These are phyloP conservation scores for Riparia riparia DNA, from an alignment of 2,113 vertebrate species.

Conservation along the genomic window DNA sequence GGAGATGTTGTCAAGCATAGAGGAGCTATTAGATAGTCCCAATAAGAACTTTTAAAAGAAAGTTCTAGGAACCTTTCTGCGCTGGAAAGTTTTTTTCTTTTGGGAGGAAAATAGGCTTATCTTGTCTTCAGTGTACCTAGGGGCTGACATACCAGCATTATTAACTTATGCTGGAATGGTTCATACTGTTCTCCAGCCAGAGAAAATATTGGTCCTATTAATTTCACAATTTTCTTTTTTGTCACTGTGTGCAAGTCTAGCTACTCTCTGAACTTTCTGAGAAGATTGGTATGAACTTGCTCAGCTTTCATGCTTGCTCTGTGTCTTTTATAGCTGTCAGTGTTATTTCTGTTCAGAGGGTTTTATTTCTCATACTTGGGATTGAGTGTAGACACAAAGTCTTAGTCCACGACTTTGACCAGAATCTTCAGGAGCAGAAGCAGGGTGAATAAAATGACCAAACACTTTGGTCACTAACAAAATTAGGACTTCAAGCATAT, in stretches of 20 bases:
- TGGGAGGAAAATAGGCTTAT: fast-evolving
- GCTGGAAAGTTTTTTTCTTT: neutral
- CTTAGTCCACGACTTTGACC: neutral
- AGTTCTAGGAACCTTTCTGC: neutral
- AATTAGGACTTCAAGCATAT: neutral
- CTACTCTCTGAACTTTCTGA: neutral
- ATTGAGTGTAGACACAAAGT: neutral
- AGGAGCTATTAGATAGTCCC: neutral
- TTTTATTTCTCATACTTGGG: neutral
- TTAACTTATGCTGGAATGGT: neutral
- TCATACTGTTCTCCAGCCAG: neutral
- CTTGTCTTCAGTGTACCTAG: neutral
- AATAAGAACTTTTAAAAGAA: neutral
- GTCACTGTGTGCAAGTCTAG: neutral
- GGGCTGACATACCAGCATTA: neutral
- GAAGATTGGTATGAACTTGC: neutral
- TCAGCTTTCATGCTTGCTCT: neutral
- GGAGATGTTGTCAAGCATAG: neutral
- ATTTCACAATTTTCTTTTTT: neutral
- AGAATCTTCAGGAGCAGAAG: neutral
- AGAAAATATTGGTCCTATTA: neutral
- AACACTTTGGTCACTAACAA: neutral
- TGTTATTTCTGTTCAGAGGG: neutral
- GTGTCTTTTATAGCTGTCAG: neutral
- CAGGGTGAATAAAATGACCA: neutral